Conservation (phyloP, 2,113 vertebrate species). For the Embiotoca jacksoni region DNA sequence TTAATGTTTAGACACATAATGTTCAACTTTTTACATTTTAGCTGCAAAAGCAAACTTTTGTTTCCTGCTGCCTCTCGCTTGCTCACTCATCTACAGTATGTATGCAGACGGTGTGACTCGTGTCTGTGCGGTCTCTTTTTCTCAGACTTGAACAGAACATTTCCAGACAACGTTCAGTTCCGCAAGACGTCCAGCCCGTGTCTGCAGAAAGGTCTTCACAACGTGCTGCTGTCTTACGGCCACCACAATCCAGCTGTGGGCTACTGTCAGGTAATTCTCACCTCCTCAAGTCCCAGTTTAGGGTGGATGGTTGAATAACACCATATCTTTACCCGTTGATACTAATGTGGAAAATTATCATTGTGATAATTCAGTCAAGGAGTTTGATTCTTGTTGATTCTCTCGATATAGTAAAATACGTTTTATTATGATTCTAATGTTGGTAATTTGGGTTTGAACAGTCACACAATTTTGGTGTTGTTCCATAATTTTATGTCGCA, state of each 20-base stretch:
- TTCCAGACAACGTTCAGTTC: constrained; percentile 96
- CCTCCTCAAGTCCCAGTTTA: neutral
- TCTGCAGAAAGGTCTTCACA: constrained; percentile 89
- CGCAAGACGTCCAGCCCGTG: constrained; percentile 87
- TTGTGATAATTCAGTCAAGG: neutral
- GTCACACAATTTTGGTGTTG: neutral
- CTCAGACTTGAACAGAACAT: constrained; percentile 96
- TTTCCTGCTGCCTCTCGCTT: too few species aligned
- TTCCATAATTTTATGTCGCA: neutral
- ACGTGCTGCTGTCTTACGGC: constrained; percentile 93
- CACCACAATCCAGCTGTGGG: constrained; percentile 92
- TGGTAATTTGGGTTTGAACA: neutral
- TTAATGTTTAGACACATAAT: too few species aligned
- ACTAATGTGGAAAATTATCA: neutral
- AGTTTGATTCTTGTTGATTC: too few species aligned
- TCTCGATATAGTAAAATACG: too few species aligned
- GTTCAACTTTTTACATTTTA: too few species aligned
- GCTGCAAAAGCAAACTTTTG: too few species aligned
- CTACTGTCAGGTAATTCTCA: constrained; percentile 92
- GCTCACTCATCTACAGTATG: neutral
- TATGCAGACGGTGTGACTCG: neutral
- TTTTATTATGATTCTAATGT: neutral
- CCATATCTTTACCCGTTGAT: too few species aligned
- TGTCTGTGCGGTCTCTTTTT: neutral
- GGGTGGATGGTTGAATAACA: neutral